Evolutionary conservation across 1,140 invertebrate genomes (phyloP).

Genomic region (Nasonia longicornis): DNA sequence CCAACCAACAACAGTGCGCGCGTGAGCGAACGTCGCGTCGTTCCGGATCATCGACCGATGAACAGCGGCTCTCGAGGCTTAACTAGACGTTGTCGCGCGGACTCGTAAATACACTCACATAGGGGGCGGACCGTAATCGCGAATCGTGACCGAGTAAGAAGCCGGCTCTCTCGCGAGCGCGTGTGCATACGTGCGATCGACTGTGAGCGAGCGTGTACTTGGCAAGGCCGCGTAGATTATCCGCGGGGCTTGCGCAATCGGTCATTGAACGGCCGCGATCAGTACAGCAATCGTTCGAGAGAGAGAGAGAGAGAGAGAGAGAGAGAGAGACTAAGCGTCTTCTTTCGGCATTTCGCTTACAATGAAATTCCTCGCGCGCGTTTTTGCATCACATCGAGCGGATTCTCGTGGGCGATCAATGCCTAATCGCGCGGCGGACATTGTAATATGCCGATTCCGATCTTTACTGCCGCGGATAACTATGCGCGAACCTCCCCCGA

Average conservation of each 20-base stretch:
- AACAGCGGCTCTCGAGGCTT: constrained; percentile 36
- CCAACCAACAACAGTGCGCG: constrained; percentile 1
- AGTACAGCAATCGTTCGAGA: not conserved
- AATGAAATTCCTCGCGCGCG: not conserved
- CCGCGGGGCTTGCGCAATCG: constrained; percentile 50
- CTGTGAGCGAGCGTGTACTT: constrained; percentile 49
- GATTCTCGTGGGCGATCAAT: constrained; percentile 7
- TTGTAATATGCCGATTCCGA: constrained; percentile 18
- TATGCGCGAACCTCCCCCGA: not conserved
- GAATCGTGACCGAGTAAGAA: constrained; percentile 58
- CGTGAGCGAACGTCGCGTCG: constrained; percentile 31
- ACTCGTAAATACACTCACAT: not conserved
- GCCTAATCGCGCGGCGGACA: not conserved
- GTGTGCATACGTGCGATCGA: not conserved
- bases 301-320: no score
- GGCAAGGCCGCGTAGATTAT: constrained; percentile 60
- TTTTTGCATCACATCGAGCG: not conserved
- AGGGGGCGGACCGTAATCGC: constrained; percentile 50
- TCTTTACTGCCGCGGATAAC: constrained; percentile 13
- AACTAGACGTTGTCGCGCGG: constrained; percentile 6
- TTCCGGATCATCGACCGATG: constrained; percentile 56
- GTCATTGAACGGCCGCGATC: constrained; percentile 57
- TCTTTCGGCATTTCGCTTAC: not conserved
- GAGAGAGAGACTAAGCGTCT: no score
- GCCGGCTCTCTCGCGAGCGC: constrained; percentile 21